Percentiles rank a stretch among this genome's conserved stretches.
These are phyloP conservation scores for Lamproptera curius DNA, from an alignment of 2,888 invertebrate species.

Conservation along the genomic window DNA sequence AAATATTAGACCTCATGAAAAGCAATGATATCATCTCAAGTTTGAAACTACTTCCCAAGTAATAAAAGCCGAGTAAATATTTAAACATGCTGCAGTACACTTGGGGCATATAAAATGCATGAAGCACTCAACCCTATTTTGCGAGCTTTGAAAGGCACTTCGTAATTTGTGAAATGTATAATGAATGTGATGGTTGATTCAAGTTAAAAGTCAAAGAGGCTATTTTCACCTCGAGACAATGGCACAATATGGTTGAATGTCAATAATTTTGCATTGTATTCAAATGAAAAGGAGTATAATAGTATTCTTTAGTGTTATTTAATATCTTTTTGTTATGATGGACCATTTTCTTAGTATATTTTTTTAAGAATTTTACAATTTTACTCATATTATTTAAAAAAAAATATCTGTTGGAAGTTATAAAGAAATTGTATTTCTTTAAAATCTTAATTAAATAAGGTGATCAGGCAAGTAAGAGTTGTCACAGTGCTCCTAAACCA, in stretches of 20 bases:
- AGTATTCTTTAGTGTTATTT: neutral
- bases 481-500: too few species aligned
- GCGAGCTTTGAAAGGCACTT: neutral
- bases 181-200: slow-evolving; percentile 8
- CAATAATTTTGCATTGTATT: neutral
- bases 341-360: too few species aligned
- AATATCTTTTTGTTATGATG: neutral
- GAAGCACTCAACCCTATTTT: slow-evolving; percentile 28
- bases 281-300: neutral
- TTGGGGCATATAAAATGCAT: slow-evolving; percentile 25
- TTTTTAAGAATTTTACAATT: too few species aligned
- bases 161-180: slow-evolving; percentile 5
- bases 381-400: too few species aligned
- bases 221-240: slow-evolving; percentile 3
- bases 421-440: too few species aligned
- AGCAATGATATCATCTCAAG: too few species aligned
- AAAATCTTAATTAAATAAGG: too few species aligned
- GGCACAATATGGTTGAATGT: neutral
- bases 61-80: slow-evolving; percentile 6
- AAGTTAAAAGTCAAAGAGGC: slow-evolving; percentile 1
- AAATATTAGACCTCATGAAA: too few species aligned
- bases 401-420: too few species aligned
- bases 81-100: neutral
- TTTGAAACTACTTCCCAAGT: neutral
- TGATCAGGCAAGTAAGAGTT: too few species aligned